Evolutionary conservation across 2,888 invertebrate genomes (phyloP), one percentile per base, ranked within the genome.

Genomic region (Rhogogaster chlorosoma): DNA sequence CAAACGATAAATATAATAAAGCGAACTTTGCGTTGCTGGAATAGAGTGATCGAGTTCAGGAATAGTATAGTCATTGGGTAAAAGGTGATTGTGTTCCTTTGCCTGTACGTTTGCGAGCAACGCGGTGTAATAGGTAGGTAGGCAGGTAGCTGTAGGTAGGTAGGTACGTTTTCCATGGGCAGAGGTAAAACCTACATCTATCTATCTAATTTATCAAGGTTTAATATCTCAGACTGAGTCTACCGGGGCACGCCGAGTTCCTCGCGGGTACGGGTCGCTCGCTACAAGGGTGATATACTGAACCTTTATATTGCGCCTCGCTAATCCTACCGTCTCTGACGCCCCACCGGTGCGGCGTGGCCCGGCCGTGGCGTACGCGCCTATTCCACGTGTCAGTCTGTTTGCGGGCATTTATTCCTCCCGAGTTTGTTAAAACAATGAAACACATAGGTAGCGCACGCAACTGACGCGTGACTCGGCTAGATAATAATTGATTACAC

Each of bases 181-280:
- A 67, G 32, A 67, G 67, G 67, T 32, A 15, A 32, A 67, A 36
- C 15, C 49, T 2, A 77, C 53, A 38, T 32, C 53, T 32, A 53
- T 77, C 77, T 53, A 88, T 88, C 88, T 88, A 90, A 90, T 90
- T 92, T 90, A 90, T 90, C 89, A 86, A 85, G 86, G 83, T 88
- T 91, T 89, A 88, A 90, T 90, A 90, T 91, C 90, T 90, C 89
- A 87, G 88, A 89, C 87, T 87, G 86, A 86, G 77, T 78, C 85
- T 86, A 84, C 38, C 88, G 85, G 85, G 86, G 85, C 85, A 86
- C 85, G 86, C 86, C 87, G 85, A 32, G 32, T 42, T 22, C 26
- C 77, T 84, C 18, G 61, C 32, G 71, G 4, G 22, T 57, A 42
- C 32, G 71, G 4, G 22, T 57, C 36, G 42, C 29, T 77, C 61